Percentiles rank a stretch among this genome's conserved stretches.
phyloP scores from a whole-genome alignment of 2,113 vertebrate genomes.

The Gulo gulo region DNA sequence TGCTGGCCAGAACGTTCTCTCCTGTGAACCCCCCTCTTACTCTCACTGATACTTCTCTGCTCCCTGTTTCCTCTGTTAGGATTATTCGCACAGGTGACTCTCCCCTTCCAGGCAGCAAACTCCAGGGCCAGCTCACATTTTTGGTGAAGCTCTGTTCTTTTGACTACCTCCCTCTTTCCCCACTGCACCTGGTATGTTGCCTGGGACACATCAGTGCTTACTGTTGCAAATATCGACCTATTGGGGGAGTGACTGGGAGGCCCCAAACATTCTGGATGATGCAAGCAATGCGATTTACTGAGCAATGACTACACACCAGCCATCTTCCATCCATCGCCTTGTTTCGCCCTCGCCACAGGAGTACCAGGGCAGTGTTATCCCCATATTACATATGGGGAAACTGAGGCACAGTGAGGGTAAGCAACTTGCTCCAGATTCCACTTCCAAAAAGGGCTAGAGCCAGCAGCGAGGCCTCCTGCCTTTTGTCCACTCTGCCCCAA shows the following conservation, averaged over 20 bases:
- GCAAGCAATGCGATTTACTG: fast-evolving
- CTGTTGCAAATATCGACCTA: background rate
- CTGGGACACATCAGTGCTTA: background rate
- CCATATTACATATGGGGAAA: background rate
- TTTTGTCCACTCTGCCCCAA: fast-evolving
- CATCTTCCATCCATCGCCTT: background rate
- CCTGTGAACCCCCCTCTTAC: background rate
- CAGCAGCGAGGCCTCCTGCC: background rate
- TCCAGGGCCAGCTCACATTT: background rate
- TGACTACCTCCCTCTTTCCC: background rate
- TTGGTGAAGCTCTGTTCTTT: background rate
- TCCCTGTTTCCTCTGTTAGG: background rate
- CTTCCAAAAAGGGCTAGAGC: background rate
- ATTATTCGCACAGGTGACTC: background rate
- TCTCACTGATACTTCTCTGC: background rate
- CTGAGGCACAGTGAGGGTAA: background rate
- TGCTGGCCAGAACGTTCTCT: background rate
- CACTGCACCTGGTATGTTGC: background rate
- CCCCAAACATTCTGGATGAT: background rate
- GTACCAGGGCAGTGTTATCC: background rate
- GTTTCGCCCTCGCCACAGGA: background rate
- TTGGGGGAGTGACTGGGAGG: background rate
- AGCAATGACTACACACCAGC: background rate
- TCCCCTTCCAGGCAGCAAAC: background rate
- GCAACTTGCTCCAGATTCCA: background rate